Evolutionary conservation across 2,888 invertebrate genomes (phyloP), one percentile per base, ranked within the genome.

Genomic region (Leptopilina myrica): DNA sequence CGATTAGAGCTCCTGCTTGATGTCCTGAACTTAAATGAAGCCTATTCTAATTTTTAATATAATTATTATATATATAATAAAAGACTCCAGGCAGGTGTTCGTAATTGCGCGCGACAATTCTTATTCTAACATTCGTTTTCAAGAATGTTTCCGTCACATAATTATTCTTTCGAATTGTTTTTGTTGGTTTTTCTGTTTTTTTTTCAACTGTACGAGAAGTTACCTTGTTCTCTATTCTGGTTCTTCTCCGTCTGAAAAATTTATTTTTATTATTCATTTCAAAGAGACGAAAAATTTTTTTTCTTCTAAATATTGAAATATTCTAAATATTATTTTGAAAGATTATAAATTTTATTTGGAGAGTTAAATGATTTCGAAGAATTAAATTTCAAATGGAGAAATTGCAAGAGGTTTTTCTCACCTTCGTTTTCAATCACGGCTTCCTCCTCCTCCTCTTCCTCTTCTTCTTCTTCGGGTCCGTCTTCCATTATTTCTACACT

Each of bases 41-140:
- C 83, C 84, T 85, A 85, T 69, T 76, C 86, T 86, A 87, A 83
- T 85, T 86, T 20, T 87, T 83, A 86, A 81, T 88, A 81, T 84
- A 87, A 85, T 86, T 82, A 84, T 86, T 69, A 73, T 82, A 84
- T 86, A 84, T 81, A 84, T 49, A 43, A 49, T 49, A 49, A 49
- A 85, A 78, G 81, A 84, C 85, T 79, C 83, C 85, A 86, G 84
- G 81, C 85, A 85, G 86, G 83, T 83, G 84, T 85, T 85, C 76
- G 82, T 84, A 80, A 82, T 84, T 79, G 81, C 77, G 80, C 80
- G 81, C 62, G 56, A 73, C 53, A 49, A 69, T 26, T 49, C 49
- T 69, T 69, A 73, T 33, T 73, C 26, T 59, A 49, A 56, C 73
- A 73, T 73, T 73, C 40, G 56, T n/a, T n/a, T 59, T n/a, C 14